These are phyloP conservation scores for Hylaea fasciaria DNA, from an alignment of 2,888 invertebrate genomes.

Conservation along the genomic window DNA sequence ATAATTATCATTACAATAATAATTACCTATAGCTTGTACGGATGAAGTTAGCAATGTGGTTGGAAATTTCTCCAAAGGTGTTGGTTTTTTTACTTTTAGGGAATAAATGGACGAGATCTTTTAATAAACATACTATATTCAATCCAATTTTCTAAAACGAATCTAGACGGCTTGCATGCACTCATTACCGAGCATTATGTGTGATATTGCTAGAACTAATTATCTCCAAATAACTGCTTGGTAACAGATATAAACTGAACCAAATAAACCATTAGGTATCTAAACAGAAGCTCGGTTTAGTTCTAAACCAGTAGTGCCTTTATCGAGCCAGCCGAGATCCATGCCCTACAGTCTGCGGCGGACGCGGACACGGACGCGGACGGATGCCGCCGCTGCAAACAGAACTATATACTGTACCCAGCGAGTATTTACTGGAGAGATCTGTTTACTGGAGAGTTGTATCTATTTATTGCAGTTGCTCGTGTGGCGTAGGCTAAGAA, in stretches of 20 bases:
- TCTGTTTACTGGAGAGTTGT: not conserved
- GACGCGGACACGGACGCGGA: conserved; percentile 10
- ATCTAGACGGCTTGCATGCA: no score
- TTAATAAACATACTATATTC: no score
- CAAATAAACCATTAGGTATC: conserved; percentile 1
- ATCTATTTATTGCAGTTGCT: not conserved
- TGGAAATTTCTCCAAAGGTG: no score
- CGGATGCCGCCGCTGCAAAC: conserved; percentile 10
- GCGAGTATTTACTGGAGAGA: conserved; percentile 3
- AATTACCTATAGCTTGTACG: no score
- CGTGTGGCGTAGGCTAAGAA: not conserved
- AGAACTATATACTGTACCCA: conserved; percentile 2
- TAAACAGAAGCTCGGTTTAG: conserved; percentile 6
- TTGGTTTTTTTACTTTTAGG: no score
- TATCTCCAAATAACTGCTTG: no score
- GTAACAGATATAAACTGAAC: not conserved
- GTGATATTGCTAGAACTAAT: no score
- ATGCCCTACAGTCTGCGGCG: conserved; percentile 3
- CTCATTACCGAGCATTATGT: no score
- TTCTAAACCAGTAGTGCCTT: conserved; percentile 1
- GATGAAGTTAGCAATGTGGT: no score
- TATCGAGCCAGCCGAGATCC: not conserved
- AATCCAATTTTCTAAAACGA: no score
- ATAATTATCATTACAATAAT: no score
- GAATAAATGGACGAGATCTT: no score